Evolutionary conservation across 2,888 invertebrate genomes (phyloP), one percentile per base, ranked within the genome.

Genomic region (Octonoba sinensis): DNA sequence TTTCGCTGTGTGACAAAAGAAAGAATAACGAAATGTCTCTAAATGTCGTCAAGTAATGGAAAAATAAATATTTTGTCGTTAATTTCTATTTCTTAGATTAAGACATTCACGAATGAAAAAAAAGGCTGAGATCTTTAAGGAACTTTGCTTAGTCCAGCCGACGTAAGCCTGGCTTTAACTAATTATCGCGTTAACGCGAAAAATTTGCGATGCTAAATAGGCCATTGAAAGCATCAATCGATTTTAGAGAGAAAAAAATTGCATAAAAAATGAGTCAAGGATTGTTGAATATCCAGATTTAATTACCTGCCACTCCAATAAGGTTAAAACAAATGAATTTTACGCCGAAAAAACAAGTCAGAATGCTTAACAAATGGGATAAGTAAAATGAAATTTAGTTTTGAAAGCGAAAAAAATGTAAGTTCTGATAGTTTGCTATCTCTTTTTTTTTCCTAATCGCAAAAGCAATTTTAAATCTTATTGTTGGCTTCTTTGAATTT

Each of bases 11-110:
- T n/a, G 16, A n/a, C 18, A 36, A 27, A 36, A 36, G 18, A 36
- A 62, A 36, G 36, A 36, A 62, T 24, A 24, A n/a, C 24, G 36
- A 62, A 24, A 62, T 36, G 36, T 62, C 36, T 62, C 36, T n/a
- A n/a, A 15, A 62, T 24, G 36, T n/a, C 62, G 62, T 24, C 13
- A 15, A n/a, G 36, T 62, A 36, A 62, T 62, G 62, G 62, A 44
- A 36, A 62, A 62, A 62, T 62, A 62, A 62, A 62, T 62, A 62
- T 62, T 62, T 62, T 36, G 36, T 62, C 62, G 24, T 62, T 62
- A 62, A 62, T 62, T 62, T 24, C 62, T 62, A 36, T 62, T 62
- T 62, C 16, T 36, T 44, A 62, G 24, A 62, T 62, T 62, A 62
- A 15, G 36, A 8, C 3, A 11, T 3, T 36, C 6, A 1, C 36